Evolutionary conservation across 1,140 invertebrate species (phyloP), one percentile per base, ranked within the genome.

Genomic region (Aphis craccivora): DNA sequence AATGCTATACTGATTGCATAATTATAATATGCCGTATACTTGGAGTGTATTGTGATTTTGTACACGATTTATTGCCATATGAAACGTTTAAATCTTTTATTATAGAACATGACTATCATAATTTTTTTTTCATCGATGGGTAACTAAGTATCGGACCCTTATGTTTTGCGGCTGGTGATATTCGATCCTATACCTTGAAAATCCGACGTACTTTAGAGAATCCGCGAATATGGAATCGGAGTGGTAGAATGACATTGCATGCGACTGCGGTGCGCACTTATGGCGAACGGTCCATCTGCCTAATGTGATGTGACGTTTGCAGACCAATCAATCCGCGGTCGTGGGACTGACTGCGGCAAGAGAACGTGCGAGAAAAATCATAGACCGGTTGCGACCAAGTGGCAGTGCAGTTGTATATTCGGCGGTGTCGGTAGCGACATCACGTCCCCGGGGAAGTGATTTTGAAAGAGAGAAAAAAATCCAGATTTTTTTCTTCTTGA

Each of bases 401-500:
- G 88, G 88, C n/a, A n/a, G 48, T 90, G 30, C 9, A 14, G 25
- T 22, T 23, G 37, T 40, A 55, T 25, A 7, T 8, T 88, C 22
- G 45, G 86, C 9, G 45, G 45, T 48, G 86, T 89, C 14, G 20
- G 55, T 67, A 40, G 25, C 35, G 37, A 45, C 23, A 30, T 5
- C 7, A 18, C 25, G 89, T 90, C 89, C 53, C 37, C 25, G 23
- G 88, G 89, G 89, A 67, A 43, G 89, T 90, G 89, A 90, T 90
- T 90, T 60, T n/a, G 25, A 67, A 35, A 67, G 30, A 51, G 6
- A 35, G 35, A 60, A 60, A 48, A 35, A 89, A 55, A 37, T 25
- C 48, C 37, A 90, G n/a, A 67, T 20, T 89, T 89, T 89, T 67
- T 90, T 76, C 35, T 93, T 93, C 84, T 84, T 93, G 91, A 93